phyloP scores from a whole-genome alignment of 1,140 invertebrate genomes.

The Lasaia peninsularis region DNA sequence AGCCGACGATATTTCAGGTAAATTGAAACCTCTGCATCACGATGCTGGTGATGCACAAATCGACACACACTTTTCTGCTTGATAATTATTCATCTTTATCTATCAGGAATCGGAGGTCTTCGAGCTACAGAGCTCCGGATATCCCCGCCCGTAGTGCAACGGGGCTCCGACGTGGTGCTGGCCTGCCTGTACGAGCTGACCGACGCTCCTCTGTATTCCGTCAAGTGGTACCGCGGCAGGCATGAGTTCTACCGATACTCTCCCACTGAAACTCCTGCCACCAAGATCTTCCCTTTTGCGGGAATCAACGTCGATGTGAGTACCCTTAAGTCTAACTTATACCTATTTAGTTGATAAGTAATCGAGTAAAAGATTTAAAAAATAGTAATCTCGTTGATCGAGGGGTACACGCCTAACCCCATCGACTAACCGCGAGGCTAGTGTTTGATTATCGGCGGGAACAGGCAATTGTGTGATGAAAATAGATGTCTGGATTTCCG shows the following conservation, averaged over 20 bases:
- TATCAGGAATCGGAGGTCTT: constrained; percentile 63
- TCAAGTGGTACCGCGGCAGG: constrained; percentile 88
- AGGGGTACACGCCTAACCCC: too few relatives aligned
- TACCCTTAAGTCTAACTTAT: too few relatives aligned
- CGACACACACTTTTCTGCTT: not conserved
- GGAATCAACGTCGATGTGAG: constrained; percentile 87
- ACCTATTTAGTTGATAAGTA: too few relatives aligned
- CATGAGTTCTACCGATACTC: constrained; percentile 85
- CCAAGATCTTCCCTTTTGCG: constrained; percentile 82
- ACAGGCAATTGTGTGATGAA: too few relatives aligned
- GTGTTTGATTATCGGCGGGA: too few relatives aligned
- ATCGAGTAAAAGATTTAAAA: too few relatives aligned
- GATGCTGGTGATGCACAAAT: not conserved
- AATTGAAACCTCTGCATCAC: too few relatives aligned
- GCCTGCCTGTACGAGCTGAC: constrained; percentile 85
- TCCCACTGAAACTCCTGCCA: constrained; percentile 80
- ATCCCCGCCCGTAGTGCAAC: constrained; percentile 65
- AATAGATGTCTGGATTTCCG: too few relatives aligned
- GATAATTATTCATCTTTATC: constrained; percentile 9
- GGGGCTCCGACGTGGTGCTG: constrained; percentile 59
- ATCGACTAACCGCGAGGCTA: too few relatives aligned
- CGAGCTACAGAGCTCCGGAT: constrained; percentile 67
- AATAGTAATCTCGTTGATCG: too few relatives aligned
- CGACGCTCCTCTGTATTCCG: constrained; percentile 83
- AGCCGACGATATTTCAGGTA: too few relatives aligned